A percentile compares a stretch with the other conserved stretches of the same genome.
Conservation (phyloP, 2,797 vertebrate genomes). For the Agapornis canus region DNA sequence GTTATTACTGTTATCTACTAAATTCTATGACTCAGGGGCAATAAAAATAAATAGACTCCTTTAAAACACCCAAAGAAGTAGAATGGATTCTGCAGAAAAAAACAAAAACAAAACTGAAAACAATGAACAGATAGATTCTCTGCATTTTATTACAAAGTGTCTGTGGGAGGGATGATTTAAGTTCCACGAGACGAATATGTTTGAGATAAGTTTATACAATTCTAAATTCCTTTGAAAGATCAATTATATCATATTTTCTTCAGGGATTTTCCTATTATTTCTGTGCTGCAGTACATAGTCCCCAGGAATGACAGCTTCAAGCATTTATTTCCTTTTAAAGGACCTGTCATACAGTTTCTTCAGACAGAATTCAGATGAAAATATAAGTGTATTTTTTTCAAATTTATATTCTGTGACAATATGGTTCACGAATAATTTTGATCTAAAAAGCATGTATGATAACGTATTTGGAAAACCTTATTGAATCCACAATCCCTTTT, state of each 20-base stretch:
- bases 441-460: background rate
- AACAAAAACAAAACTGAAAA: background rate
- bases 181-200: background rate
- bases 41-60: background rate
- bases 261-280: background rate
- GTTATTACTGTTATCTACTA: background rate
- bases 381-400: background rate
- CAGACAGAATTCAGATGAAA: background rate
- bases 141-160: background rate
- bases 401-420: background rate
- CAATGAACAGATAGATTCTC: background rate
- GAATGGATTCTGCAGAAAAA: background rate
- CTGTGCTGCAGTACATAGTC: background rate
- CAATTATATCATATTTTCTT: background rate
- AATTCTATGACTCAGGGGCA: background rate
- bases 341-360: background rate
- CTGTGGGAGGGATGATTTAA: rapidly evolving
- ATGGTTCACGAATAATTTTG: background rate
- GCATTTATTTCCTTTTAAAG: background rate
- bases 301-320: background rate
- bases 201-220: background rate
- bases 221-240: background rate
- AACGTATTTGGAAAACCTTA: background rate
- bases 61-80: background rate
- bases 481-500: background rate